phyloP scores from a whole-genome alignment of 2,888 invertebrate species.

The Molorchus minor region DNA sequence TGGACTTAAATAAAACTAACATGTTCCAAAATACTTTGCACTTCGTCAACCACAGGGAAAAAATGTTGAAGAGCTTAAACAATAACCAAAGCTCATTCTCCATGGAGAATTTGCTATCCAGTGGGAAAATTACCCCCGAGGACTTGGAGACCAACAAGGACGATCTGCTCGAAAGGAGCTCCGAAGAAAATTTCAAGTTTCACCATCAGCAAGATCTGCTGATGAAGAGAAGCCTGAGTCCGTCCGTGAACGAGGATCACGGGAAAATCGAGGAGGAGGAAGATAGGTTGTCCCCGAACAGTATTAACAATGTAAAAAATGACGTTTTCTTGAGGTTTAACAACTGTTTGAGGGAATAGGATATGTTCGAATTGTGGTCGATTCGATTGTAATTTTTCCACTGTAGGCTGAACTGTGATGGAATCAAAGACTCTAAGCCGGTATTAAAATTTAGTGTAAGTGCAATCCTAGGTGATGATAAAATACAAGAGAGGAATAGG shows the following conservation, averaged over 20 bases:
- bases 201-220: conserved; percentile 33
- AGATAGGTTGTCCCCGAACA: conserved; percentile 53
- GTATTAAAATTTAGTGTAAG: conserved; percentile 92
- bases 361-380: conserved; percentile 68
- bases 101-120: conserved; percentile 60
- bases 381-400: conserved; percentile 66
- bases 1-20: not conserved
- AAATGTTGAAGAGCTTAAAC: conserved; percentile 59
- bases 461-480: conserved; percentile 81
- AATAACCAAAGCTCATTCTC: conserved; percentile 60
- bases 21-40: conserved; percentile 60
- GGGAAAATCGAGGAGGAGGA: conserved; percentile 48
- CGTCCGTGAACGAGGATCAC: conserved; percentile 39
- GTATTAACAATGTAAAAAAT: conserved; percentile 45
- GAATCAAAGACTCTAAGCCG: conserved; percentile 69
- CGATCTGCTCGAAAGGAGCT: conserved; percentile 32
- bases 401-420: conserved; percentile 55
- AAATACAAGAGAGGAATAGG: conserved; percentile 43
- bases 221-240: conserved; percentile 39
- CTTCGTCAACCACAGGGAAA: conserved; percentile 55
- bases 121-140: conserved; percentile 58
- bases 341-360: conserved; percentile 56
- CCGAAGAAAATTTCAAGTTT: conserved; percentile 39
- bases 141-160: conserved; percentile 40
- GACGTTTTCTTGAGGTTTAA: conserved; percentile 58